These are phyloP conservation scores for Nemoura dubitans DNA, from an alignment of 2,888 invertebrate genomes.

Conservation along the genomic window DNA sequence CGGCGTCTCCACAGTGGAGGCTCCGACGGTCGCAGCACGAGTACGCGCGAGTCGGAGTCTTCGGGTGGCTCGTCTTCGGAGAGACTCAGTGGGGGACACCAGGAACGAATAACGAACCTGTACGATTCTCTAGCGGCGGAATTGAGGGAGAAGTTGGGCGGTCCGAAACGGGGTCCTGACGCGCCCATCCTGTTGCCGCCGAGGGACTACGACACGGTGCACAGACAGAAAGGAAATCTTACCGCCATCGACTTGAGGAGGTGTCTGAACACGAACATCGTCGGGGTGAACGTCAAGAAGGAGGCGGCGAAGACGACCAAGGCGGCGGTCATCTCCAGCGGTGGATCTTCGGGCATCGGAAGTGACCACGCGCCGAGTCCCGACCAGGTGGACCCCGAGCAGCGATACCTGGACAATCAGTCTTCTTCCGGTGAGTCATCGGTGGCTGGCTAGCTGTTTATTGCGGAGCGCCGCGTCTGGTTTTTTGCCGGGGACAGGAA, in stretches of 20 bases:
- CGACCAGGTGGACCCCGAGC: constrained; percentile 63
- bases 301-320: constrained; percentile 24
- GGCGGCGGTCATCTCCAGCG: constrained; percentile 70
- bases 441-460: constrained; percentile 51
- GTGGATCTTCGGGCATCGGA: constrained; percentile 88
- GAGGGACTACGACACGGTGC: constrained; percentile 93
- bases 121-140: constrained; percentile 94
- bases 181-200: constrained; percentile 89
- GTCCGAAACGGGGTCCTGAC: constrained; percentile 52
- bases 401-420: constrained; percentile 66
- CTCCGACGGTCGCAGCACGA: constrained; percentile 50
- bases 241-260: constrained; percentile 75
- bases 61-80: constrained; percentile 53
- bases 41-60: constrained; percentile 53
- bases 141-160: constrained; percentile 76
- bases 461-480: background rate
- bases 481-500: constrained; percentile 1
- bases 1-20: constrained; percentile 55
- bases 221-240: constrained; percentile 78
- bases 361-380: constrained; percentile 89
- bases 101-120: constrained; percentile 70
- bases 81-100: constrained; percentile 50
- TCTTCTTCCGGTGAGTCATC: constrained; percentile 68
- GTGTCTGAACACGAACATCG: constrained; percentile 76
- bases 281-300: constrained; percentile 62